Base-by-base conservation (phyloP, 2,888 invertebrate genomes). In the Hyles lineata region DNA sequence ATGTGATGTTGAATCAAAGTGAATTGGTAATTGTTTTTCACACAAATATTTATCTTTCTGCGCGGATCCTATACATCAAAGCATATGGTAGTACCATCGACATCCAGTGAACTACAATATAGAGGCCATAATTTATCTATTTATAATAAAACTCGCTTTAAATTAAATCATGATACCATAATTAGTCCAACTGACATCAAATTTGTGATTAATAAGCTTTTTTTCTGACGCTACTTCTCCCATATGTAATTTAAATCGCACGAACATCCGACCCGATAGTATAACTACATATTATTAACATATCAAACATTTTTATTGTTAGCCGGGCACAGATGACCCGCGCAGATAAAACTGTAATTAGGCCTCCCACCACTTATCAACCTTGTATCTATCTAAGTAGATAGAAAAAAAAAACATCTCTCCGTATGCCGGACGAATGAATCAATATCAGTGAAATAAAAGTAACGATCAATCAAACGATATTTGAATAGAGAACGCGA, bases 291-390 rank as follows among this genome's bases (percentile, higher is more conserved):
- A 88, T 89, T 91, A 93, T 93, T 93, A 92, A 92, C 91, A 89
- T 90, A 92, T 92, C 91, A 92, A 91, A 89, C 83, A 87, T 86
- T 89, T 83, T 89, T 87, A 90, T 91, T 92, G 88, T 91, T 90
- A 83, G 83, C 85, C 83, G 79, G 76, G 81, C 81, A 79, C 75
- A 76, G 94, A 94, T 94, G 93, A 90, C 93, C 92, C 81, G 85
- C 81, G 76, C 59, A 87, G 93, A 94, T 93, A 93, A 92, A 89
- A 87, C 88, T 88, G 90, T 94, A 94, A 94, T 94, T 93, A 94
- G 92, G 86, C 89, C 87, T 85, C 90, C 87, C 86, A 90, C 89
- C 83, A 90, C 89, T 92, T 93, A 93, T 93, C 93, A 85, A 84
- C 89, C 90, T 90, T 87, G 90, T 93, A 91, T 91, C 88, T 90